Evolutionary conservation across 2,113 vertebrate genomes (phyloP).

Genomic region (Apodemus sylvaticus): DNA sequence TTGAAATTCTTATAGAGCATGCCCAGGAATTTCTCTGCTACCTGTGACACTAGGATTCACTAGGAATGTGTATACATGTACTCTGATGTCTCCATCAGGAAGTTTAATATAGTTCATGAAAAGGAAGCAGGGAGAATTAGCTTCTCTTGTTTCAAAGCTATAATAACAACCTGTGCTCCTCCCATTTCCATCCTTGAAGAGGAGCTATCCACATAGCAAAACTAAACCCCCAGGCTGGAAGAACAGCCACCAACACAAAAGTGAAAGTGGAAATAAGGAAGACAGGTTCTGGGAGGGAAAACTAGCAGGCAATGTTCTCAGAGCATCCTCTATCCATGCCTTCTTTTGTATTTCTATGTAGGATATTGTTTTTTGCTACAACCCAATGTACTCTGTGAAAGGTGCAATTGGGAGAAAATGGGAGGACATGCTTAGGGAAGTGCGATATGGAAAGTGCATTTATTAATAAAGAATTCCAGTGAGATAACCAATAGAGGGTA

Average conservation of each 20-base stretch:
- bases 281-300: not conserved
- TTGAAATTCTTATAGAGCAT: slow-evolving; percentile 7
- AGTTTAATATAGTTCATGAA: not conserved
- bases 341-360: not conserved
- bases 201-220: not conserved
- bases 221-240: not conserved
- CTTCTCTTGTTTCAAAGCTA: not conserved
- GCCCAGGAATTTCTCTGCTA: not conserved
- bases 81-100: not conserved
- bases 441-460: not conserved
- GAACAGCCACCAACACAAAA: not conserved
- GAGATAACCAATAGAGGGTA: not conserved
- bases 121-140: not conserved
- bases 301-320: not conserved
- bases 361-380: not conserved
- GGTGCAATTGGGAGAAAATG: not conserved
- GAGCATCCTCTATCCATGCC: not conserved
- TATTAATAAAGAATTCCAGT: not conserved
- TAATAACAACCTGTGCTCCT: not conserved
- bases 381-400: not conserved
- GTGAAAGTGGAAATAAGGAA: not conserved
- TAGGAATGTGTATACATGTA: not conserved
- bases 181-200: not conserved
- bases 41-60: not conserved
- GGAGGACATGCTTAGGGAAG: not conserved